Percentiles rank a stretch among this genome's conserved stretches.
phyloP scores from a whole-genome alignment of 2,113 vertebrate genomes.

The Hemiscyllium ocellatum region DNA sequence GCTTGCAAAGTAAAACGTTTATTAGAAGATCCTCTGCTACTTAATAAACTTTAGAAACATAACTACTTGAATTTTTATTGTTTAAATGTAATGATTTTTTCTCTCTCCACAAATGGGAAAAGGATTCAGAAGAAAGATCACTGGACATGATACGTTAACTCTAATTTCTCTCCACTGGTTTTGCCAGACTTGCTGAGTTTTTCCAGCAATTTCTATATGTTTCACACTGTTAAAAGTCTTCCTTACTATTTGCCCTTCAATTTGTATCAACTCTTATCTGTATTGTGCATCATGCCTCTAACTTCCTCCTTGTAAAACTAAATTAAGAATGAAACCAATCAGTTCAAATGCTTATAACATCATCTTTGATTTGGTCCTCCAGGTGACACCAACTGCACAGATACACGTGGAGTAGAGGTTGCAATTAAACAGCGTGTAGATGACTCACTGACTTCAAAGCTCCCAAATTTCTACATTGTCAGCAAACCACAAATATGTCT shows the following conservation, averaged over 20 bases:
- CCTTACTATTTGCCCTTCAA: not conserved
- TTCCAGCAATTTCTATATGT: not conserved
- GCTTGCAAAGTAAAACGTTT: not conserved
- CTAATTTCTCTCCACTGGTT: too few species aligned
- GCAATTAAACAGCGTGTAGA: constrained; percentile 76
- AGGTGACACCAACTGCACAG: constrained; percentile 68
- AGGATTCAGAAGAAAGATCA: too few species aligned
- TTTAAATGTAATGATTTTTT: not conserved
- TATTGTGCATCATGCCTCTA: not conserved
- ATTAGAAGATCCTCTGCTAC: not conserved
- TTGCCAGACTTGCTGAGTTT: too few species aligned
- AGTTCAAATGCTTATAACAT: not conserved
- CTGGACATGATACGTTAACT: too few species aligned
- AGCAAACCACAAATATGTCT: constrained; percentile 69
- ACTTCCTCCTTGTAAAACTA: not conserved
- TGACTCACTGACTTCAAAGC: constrained; percentile 63
- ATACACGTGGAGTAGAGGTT: constrained; percentile 71
- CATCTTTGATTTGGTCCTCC: constrained; percentile 30
- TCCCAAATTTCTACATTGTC: constrained; percentile 78
- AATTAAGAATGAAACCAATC: not conserved
- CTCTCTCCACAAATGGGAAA: too few species aligned
- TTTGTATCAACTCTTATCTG: not conserved
- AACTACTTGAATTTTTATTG: not conserved
- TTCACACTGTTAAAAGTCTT: not conserved
- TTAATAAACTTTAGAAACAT: not conserved